These are phyloP conservation scores for Sebastes alutus DNA, from an alignment of 2,797 vertebrate genomes.

Conservation along the genomic window DNA sequence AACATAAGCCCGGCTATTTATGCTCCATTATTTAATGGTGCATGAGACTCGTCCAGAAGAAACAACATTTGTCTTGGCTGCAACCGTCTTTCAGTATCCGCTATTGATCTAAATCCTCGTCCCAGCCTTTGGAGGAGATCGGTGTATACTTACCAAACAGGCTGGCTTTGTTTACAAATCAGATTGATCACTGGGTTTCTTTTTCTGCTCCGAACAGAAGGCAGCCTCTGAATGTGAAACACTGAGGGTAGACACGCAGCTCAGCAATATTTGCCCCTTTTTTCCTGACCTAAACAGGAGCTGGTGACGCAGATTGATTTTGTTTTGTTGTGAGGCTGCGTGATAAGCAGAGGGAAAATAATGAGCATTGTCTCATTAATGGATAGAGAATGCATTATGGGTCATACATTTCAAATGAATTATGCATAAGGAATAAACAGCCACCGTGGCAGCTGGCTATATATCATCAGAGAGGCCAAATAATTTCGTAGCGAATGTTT, in stretches of 20 bases:
- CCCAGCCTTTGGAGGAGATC: slow-evolving; percentile 24
- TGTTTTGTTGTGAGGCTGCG: slow-evolving; percentile 59
- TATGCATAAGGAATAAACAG: slow-evolving; percentile 68
- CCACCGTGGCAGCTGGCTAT: slow-evolving; percentile 28
- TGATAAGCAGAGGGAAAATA: slow-evolving; percentile 68
- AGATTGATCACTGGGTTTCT: slow-evolving; percentile 58
- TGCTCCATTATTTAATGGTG: slow-evolving; percentile 50
- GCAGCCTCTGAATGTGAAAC: slow-evolving; percentile 41
- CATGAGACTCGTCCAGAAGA: slow-evolving; percentile 10
- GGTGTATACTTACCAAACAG: slow-evolving; percentile 9
- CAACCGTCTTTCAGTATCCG: slow-evolving; percentile 27
- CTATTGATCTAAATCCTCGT: slow-evolving; percentile 44
- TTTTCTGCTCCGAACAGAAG: not conserved
- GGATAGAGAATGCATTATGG: slow-evolving; percentile 61
- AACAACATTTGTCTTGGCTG: slow-evolving; percentile 45
- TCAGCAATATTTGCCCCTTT: slow-evolving; percentile 41
- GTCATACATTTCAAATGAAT: slow-evolving; percentile 68
- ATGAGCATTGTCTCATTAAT: slow-evolving; percentile 74
- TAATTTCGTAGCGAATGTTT: slow-evolving; percentile 36
- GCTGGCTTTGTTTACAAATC: slow-evolving; percentile 59
- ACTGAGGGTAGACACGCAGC: not conserved
- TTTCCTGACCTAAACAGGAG: slow-evolving; percentile 40
- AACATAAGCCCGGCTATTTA: slow-evolving; percentile 39
- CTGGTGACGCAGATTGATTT: slow-evolving; percentile 70
- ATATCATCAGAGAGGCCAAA: slow-evolving; percentile 41